phyloP scores from a whole-genome alignment of 2,888 invertebrate species.

The Pantelozetes paolii region DNA sequence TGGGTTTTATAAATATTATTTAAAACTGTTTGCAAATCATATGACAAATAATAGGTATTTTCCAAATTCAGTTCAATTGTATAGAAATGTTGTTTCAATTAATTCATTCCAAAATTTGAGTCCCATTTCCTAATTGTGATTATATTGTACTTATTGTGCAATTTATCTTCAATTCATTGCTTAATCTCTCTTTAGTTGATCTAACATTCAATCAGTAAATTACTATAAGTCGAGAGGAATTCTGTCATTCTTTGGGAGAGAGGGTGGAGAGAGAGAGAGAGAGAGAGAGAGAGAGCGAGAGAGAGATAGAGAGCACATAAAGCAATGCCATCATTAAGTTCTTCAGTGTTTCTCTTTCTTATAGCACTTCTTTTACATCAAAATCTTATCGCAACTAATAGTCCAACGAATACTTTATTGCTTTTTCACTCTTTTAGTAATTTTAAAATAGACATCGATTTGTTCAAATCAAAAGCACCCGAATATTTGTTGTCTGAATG shows the following conservation, averaged over 20 bases:
- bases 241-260: neutral
- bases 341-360: neutral
- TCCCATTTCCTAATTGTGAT: neutral
- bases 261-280: no score
- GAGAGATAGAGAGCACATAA: no score
- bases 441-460: no score
- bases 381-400: conserved; percentile 18
- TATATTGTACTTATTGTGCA: neutral
- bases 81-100: neutral
- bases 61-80: no score
- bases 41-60: no score
- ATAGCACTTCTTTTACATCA: neutral
- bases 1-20: neutral
- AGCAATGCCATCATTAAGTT: conserved; percentile 5
- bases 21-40: no score
- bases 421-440: conserved; percentile 9
- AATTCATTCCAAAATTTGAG: neutral
- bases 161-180: conserved; percentile 18
- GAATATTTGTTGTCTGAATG: neutral
- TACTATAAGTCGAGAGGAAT: conserved; percentile 17
- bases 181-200: conserved; percentile 21
- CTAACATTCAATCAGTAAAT: conserved; percentile 14
- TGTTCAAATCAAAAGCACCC: neutral
- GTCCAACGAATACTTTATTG: conserved; percentile 1
- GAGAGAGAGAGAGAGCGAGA: no score